Conservation (phyloP, 2,113 vertebrate genomes). For the Thamnaconus septentrionalis region DNA sequence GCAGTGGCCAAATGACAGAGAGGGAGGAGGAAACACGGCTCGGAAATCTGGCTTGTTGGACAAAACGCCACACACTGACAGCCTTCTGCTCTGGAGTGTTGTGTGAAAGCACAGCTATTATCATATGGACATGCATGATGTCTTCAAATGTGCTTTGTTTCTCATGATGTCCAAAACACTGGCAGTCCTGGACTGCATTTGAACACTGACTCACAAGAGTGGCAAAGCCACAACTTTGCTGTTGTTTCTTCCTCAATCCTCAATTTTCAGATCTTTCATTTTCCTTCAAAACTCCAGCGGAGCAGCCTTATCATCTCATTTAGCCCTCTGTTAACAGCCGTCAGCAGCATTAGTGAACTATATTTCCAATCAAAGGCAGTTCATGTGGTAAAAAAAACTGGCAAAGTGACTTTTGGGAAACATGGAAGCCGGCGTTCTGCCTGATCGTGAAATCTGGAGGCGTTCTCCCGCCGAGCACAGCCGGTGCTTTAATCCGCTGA, state of each 20-base stretch:
- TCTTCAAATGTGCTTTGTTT: slow-evolving; percentile 32
- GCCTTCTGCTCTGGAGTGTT: too few species aligned
- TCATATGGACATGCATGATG: slow-evolving; percentile 25
- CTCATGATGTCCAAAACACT: slow-evolving; percentile 1
- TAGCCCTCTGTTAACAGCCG: too few species aligned
- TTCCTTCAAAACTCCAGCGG: slow-evolving; percentile 36
- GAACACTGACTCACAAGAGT: neutral
- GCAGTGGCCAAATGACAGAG: too few species aligned
- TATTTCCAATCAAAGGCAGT: too few species aligned
- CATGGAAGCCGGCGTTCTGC: too few species aligned
- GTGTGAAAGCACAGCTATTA: slow-evolving; percentile 24
- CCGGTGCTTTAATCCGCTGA: slow-evolving; percentile 54
- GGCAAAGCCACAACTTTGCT: slow-evolving; percentile 6
- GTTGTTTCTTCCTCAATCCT: slow-evolving; percentile 21
- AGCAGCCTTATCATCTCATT: slow-evolving; percentile 5
- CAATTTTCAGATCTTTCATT: slow-evolving; percentile 36
- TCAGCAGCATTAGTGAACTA: neutral
- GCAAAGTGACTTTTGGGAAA: too few species aligned
- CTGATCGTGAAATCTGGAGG: slow-evolving; percentile 22
- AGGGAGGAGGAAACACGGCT: too few species aligned
- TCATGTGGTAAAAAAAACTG: too few species aligned
- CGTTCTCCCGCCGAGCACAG: slow-evolving; percentile 29
- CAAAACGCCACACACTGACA: too few species aligned
- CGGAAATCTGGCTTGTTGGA: too few species aligned
- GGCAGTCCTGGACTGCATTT: too few species aligned